Evolutionary conservation across 1,140 invertebrate species (phyloP).

Genomic region (Tigriopus japonicus): DNA sequence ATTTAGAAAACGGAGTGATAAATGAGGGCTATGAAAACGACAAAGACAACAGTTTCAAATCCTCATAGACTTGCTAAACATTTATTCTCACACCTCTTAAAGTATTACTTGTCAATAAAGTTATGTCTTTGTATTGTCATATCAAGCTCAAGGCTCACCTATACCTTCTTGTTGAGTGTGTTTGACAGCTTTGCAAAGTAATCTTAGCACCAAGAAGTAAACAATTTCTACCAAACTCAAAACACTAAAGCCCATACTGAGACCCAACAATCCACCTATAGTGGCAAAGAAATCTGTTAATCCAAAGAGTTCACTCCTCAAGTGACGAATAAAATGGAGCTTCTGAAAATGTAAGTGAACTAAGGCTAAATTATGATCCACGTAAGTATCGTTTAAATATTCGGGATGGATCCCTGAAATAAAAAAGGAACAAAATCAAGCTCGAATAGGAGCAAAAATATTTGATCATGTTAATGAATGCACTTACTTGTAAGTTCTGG

Average conservation of each 20-base stretch:
- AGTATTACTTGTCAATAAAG: too few species aligned
- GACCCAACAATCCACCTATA: neutral
- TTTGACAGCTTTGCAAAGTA: too few species aligned
- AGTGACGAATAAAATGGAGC: neutral
- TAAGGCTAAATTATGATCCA: neutral
- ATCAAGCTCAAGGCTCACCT: too few species aligned
- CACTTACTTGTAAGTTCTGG: neutral
- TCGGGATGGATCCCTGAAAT: neutral
- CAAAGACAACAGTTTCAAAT: too few species aligned
- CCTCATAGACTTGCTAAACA: too few species aligned
- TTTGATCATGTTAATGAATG: too few species aligned
- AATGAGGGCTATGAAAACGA: too few species aligned
- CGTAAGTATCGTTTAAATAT: neutral
- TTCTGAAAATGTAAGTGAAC: neutral
- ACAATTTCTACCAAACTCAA: neutral
- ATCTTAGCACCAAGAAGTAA: conserved; percentile 9
- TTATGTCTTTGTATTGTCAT: too few species aligned
- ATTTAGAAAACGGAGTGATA: too few species aligned
- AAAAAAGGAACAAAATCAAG: neutral
- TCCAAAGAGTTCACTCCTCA: neutral
- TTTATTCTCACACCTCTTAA: too few species aligned
- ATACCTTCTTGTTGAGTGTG: too few species aligned
- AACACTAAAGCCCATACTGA: neutral
- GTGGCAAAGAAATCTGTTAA: neutral
- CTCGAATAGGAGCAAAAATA: too few species aligned